phyloP scores from a whole-genome alignment of 2,888 invertebrate species.

The Lymantria monacha region DNA sequence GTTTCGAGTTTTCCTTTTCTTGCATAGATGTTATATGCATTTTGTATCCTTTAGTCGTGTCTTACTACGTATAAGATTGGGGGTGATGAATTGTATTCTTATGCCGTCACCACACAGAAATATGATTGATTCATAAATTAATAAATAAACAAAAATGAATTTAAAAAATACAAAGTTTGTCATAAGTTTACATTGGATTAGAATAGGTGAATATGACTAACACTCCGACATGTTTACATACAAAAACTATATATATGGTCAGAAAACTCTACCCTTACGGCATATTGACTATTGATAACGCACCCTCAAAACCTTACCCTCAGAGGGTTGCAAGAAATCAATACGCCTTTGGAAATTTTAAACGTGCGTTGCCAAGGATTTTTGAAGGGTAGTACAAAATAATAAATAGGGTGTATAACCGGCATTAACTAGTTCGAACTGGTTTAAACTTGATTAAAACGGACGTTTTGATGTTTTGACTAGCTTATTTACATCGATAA shows the following conservation, averaged over 20 bases:
- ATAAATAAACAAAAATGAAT: too few species aligned
- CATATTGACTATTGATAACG: slow-evolving; percentile 45
- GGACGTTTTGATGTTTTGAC: slow-evolving; percentile 29
- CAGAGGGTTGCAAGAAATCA: slow-evolving; percentile 61
- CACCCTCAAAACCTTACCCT: slow-evolving; percentile 45
- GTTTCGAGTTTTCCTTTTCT: too few species aligned
- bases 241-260: background rate
- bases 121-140: too few species aligned
- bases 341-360: slow-evolving; percentile 72
- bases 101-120: too few species aligned
- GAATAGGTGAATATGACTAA: too few species aligned
- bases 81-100: too few species aligned
- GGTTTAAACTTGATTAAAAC: slow-evolving; percentile 36
- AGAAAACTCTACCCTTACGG: slow-evolving; percentile 19
- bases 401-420: slow-evolving; percentile 30
- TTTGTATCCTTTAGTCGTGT: too few species aligned
- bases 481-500: slow-evolving; percentile 31
- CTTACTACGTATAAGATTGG: too few species aligned
- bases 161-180: too few species aligned
- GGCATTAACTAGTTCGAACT: slow-evolving; percentile 28
- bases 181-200: too few species aligned
- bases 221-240: too few species aligned
- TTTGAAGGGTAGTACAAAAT: slow-evolving; percentile 41
- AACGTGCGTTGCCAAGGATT: slow-evolving; percentile 58
- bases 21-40: too few species aligned